phyloP scores from a whole-genome alignment of 1,140 invertebrate species.

The Drosophila santomea region DNA sequence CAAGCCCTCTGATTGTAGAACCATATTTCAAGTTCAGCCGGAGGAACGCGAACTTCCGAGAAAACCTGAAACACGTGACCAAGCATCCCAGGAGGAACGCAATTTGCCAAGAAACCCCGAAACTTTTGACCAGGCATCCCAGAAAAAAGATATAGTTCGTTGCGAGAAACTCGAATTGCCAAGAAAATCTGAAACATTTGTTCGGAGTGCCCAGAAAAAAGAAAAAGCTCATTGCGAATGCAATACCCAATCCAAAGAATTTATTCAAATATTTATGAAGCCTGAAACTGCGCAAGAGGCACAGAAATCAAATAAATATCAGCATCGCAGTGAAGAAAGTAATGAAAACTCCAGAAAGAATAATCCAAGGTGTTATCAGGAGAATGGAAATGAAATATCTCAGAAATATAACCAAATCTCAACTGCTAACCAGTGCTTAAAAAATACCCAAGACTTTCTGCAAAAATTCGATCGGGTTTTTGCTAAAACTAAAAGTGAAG shows the following conservation, averaged over 20 bases:
- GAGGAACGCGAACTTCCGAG: neutral
- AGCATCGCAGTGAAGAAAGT: too few relatives aligned
- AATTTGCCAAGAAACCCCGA: neutral
- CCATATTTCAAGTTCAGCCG: neutral
- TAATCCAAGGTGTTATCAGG: neutral
- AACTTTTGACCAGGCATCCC: neutral
- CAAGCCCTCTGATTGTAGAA: neutral
- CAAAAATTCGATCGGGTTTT: slow-evolving; percentile 15
- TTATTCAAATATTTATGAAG: slow-evolving; percentile 23
- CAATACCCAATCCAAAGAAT: slow-evolving; percentile 16
- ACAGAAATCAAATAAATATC: neutral
- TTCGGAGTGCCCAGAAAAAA: neutral
- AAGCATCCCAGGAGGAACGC: neutral
- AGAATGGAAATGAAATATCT: too few relatives aligned
- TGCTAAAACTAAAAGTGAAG: neutral
- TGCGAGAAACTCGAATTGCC: neutral
- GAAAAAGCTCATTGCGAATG: neutral
- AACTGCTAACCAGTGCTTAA: neutral
- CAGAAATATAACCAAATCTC: neutral
- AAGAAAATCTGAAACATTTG: neutral
- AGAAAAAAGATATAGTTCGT: too few relatives aligned
- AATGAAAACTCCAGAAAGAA: neutral
- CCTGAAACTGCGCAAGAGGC: neutral
- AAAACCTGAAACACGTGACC: neutral
- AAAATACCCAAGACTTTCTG: neutral